These are phyloP conservation scores for Oreochromis tanganicae DNA, from an alignment of 2,113 vertebrate genomes.

Conservation along the genomic window DNA sequence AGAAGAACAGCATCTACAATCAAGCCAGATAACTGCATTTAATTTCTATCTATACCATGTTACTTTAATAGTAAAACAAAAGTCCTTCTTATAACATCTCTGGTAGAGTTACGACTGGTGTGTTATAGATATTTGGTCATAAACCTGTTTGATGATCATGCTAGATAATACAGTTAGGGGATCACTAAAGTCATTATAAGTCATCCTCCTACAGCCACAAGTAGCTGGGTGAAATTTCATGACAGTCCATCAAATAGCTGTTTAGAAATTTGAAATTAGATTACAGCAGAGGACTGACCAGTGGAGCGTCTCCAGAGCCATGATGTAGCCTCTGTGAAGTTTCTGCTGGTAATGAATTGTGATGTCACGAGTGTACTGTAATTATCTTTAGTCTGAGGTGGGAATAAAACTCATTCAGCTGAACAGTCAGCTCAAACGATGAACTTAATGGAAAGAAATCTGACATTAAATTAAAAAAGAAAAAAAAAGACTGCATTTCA, in stretches of 20 bases:
- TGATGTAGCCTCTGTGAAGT: background rate
- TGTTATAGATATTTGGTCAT: background rate
- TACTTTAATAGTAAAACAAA: background rate
- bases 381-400: background rate
- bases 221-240: background rate
- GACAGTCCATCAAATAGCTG: background rate
- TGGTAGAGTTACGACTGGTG: background rate
- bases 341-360: background rate
- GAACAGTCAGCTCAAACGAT: background rate
- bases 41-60: background rate
- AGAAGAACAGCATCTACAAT: background rate
- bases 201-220: background rate
- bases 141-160: background rate
- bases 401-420: background rate
- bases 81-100: background rate
- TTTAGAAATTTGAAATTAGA: background rate
- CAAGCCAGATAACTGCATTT: background rate
- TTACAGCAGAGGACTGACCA: background rate
- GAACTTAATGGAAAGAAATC: background rate
- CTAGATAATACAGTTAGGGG: background rate
- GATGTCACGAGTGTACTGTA: background rate
- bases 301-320: background rate
- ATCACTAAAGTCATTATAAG: background rate
- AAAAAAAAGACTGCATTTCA: background rate
- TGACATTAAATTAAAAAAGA: background rate